Base-by-base conservation (phyloP, 2,113 vertebrate species). In the Eonycteris spelaea region DNA sequence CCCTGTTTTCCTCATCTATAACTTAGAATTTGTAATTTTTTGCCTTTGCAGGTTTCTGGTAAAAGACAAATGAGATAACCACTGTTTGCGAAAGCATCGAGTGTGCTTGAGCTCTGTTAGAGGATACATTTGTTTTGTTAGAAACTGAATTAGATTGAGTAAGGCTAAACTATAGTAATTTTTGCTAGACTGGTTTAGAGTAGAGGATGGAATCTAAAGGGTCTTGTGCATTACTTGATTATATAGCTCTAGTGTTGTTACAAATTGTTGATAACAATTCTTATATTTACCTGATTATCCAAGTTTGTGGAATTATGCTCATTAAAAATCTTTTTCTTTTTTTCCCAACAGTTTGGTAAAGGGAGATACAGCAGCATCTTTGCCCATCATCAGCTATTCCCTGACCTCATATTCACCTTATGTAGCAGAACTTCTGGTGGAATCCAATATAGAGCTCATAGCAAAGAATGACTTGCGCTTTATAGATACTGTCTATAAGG, bases 401-500 rank as follows among this genome's bases (percentile, higher is more conserved):
- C 98, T 99, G 92, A 99, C 99, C 13, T 99, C 99, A 22, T 99
- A 99, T 91, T 99, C 99, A 40, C 98, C 99, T 18, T 97, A 98
- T 12, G 95, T 99, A 94, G 98, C 99, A 7, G 99, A 99, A 89
- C 98, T 99, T 70, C 95, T 99, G 30, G 97, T 99, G 30, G 98
- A 98, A 18, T 98, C 98, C 7, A 99, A 98, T 48, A 82, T 99
- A 33, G 99, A 99, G 90, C 98, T 99, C 33, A 97, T 98, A 12
- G 99, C 99, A 78, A 99, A 99, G 98, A 99, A 98, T 21, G 99
- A 99, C 96, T 97, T 99, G 65, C 98, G 99, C 91, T 99, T 99
- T 94, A 98, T 98, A 18, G 99, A 99, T 94, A 98, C 99, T 2
- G 96, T 99, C 96, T 99, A 99, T 95, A 99, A 99, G 99, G 99